Base-by-base conservation (phyloP, 2,797 vertebrate genomes). In the Sarcoramphus papa region DNA sequence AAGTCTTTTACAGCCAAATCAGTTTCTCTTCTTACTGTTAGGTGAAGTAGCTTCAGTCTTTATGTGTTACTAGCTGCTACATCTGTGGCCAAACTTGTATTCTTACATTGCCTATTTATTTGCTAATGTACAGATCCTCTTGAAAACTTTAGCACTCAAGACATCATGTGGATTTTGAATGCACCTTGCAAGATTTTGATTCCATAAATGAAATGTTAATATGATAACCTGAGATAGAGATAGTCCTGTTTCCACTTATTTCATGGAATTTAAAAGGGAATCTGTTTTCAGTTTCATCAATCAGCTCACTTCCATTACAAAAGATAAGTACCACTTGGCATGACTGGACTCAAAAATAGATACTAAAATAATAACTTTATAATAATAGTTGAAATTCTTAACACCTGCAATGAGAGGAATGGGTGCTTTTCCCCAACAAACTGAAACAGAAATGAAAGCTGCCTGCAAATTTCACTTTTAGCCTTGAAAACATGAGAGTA, bases 291-390 rank as follows among this genome's bases (percentile, higher is more conserved):
- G 43, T 97, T 97, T 97, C 97, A 96, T 95, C 97, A 92, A 97
- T 96, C 95, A 93, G 87, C 90, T 91, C 92, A 88, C 75, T 96
- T 94, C 91, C 94, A 57, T 96, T 97, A 72, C 72, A 74, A 95
- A 96, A 97, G 97, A 97, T 97, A 97, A 97, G 97, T 97, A 97
- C 96, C 85, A 82, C 56, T 95, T 92, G 93, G 97, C 97, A 97
- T 97, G 97, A 85, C 63, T 90, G 48, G 75, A 96, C 86, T 95
- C 74, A 95, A 88, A 95, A 94, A 48, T 41, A 76, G 64, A 94
- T 95, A 97, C 97, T 97, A 97, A 97, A 97, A 95, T 85, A 96
- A 95, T 97, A 97, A 97, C 95, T 77, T 90, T 24, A 37, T 96
- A 95, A 90, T 96, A 92, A 89, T 82, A 80, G 19, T 69, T 96